Evolutionary conservation across 2,113 vertebrate species (phyloP).

Genomic region (Rhinopithecus roxellana): DNA sequence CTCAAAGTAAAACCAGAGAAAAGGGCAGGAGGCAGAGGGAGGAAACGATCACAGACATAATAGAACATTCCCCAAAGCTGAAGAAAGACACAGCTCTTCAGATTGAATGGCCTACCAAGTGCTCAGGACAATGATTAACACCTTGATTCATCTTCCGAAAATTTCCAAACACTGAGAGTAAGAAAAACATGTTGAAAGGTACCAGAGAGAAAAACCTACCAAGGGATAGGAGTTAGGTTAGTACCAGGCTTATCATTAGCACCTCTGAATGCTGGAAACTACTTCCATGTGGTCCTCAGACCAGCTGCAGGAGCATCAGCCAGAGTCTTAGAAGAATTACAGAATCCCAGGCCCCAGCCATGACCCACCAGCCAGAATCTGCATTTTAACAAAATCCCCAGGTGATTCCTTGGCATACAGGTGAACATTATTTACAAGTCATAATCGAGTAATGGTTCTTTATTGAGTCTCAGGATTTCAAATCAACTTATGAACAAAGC

Average conservation of each 20-base stretch:
- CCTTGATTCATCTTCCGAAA: background rate
- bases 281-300: background rate
- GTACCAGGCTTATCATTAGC: background rate
- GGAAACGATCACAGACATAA: background rate
- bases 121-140: background rate
- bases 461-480: background rate
- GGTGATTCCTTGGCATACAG: background rate
- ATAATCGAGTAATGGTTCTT: background rate
- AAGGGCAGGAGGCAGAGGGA: background rate
- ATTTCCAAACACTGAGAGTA: background rate
- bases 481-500: background rate
- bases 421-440: background rate
- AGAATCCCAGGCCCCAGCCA: background rate
- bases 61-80: background rate
- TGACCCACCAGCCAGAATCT: background rate
- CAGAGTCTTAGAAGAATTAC: background rate
- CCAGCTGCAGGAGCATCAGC: background rate
- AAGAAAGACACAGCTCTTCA: background rate
- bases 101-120: background rate
- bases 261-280: background rate
- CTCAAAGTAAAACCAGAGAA: slow-evolving; percentile 7
- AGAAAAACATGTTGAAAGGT: background rate
- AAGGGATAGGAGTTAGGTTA: background rate
- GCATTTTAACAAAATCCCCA: background rate
- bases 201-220: background rate